Percentiles rank a stretch among this genome's conserved stretches.
Evolutionary conservation across 2,113 vertebrate genomes (phyloP).

Genomic region (Hypocryptadius cinnamomeus): DNA sequence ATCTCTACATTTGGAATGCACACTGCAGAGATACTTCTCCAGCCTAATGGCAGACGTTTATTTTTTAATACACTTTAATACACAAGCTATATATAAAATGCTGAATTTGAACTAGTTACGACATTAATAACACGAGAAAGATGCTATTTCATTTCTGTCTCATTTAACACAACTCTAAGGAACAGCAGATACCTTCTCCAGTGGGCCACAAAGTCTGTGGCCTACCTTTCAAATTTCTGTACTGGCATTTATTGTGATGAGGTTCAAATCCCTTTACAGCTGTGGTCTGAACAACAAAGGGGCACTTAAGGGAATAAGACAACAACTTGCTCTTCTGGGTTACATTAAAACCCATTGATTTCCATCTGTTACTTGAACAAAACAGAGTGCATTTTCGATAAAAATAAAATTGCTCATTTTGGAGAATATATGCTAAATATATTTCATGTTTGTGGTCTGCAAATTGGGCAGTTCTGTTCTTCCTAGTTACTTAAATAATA

Average conservation of each 20-base stretch:
- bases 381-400: slow-evolving; percentile 2
- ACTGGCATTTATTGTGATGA: slow-evolving; percentile 5
- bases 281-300: slow-evolving; percentile 36
- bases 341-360: slow-evolving; percentile 47
- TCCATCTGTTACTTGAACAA: slow-evolving; percentile 22
- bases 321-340: slow-evolving; percentile 6
- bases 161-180: neutral
- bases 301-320: slow-evolving; percentile 25
- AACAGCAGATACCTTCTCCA: neutral
- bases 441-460: neutral
- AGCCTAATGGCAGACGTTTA: neutral
- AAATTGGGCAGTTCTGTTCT: neutral
- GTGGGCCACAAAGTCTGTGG: neutral
- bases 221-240: neutral
- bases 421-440: neutral
- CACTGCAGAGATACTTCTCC: neutral
- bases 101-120: neutral
- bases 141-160: neutral
- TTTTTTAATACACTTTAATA: slow-evolving; percentile 3
- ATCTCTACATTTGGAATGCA: neutral
- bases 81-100: neutral
- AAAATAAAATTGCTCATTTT: slow-evolving; percentile 45
- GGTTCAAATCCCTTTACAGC: slow-evolving; percentile 41
- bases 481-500: neutral
- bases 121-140: neutral